Conservation (phyloP, 2,113 vertebrate genomes). For the Phalacrocorax aristotelis region DNA sequence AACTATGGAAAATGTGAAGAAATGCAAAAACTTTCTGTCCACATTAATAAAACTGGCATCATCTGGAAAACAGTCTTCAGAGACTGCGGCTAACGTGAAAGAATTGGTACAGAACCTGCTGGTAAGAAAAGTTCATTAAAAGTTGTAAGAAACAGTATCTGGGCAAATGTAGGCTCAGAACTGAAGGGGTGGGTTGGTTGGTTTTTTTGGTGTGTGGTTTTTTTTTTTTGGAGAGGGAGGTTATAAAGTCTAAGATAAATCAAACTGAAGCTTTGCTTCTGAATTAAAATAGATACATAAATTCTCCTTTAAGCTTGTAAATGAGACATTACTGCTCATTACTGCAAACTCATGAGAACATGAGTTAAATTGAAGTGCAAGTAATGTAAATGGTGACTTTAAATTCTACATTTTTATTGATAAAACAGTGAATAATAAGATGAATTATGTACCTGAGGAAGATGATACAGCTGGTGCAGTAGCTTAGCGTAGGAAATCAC, state of each 20-base stretch:
- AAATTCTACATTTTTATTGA: background rate
- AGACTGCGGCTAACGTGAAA: conserved; percentile 92
- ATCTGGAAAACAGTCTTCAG: conserved; percentile 90
- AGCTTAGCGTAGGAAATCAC: background rate
- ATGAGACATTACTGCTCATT: background rate
- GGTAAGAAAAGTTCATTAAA: conserved; percentile 77
- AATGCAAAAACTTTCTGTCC: conserved; percentile 97
- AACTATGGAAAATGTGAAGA: conserved; percentile 98
- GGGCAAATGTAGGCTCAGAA: background rate
- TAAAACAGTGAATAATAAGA: background rate
- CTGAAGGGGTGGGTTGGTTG: background rate
- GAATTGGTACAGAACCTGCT: conserved; percentile 92
- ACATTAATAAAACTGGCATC: conserved; percentile 97
- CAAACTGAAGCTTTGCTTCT: background rate
- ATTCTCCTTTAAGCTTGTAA: background rate
- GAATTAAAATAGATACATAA: background rate
- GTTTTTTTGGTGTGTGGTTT: no score
- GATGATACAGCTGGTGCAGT: background rate
- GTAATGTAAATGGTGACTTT: background rate
- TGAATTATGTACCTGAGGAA: background rate
- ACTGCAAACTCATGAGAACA: background rate
- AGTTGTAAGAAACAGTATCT: background rate
- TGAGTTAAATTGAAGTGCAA: background rate
- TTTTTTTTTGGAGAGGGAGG: background rate
- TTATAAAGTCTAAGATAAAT: background rate